These are phyloP conservation scores for Malthinus flaveolus DNA, from an alignment of 2,888 invertebrate genomes.

Conservation along the genomic window DNA sequence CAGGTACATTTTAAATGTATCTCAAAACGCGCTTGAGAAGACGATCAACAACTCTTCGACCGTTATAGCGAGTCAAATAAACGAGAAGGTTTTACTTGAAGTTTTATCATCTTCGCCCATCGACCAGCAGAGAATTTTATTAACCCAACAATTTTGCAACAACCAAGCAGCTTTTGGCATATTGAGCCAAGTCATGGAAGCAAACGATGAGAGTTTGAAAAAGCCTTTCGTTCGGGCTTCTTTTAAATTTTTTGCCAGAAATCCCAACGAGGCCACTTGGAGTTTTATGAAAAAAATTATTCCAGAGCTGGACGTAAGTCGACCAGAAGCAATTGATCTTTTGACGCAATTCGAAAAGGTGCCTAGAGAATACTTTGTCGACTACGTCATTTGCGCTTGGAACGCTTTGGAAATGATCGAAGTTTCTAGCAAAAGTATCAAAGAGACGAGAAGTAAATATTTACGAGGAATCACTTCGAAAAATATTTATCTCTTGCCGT, in stretches of 20 bases:
- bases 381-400: slow-evolving; percentile 9
- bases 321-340: slow-evolving; percentile 5
- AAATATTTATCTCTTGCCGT: background rate
- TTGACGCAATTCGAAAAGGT: background rate
- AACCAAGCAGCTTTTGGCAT: background rate
- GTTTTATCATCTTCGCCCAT: no score
- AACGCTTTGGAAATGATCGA: background rate
- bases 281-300: slow-evolving; percentile 1
- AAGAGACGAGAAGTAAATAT: background rate
- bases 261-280: slow-evolving; percentile 9
- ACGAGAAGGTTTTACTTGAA: no score
- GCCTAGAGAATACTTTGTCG: background rate
- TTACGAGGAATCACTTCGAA: background rate
- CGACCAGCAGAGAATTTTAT: no score
- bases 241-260: slow-evolving; percentile 10
- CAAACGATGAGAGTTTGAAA: background rate
- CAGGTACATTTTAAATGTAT: slow-evolving; percentile 11
- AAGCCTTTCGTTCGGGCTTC: slow-evolving; percentile 1
- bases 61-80: no score
- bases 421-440: background rate
- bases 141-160: slow-evolving; percentile 1
- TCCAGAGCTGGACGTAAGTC: background rate
- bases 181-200: background rate
- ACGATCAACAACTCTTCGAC: no score
- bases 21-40: slow-evolving; percentile 6